Evolutionary conservation across 2,888 invertebrate genomes (phyloP).

Genomic region (Cheilosia vernalis): DNA sequence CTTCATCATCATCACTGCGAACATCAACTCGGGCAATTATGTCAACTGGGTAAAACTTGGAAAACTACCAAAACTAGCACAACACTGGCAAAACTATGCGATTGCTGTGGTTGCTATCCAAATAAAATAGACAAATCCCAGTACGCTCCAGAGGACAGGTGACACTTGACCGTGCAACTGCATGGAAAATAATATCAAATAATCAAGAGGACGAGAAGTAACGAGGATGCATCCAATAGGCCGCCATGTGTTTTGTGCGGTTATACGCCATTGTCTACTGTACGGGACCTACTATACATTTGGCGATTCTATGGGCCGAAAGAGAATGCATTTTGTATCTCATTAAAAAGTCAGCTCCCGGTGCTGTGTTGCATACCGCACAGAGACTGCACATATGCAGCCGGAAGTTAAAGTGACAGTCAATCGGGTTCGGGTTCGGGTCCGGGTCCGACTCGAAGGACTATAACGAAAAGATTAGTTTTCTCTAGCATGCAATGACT

Average conservation of each 20-base stretch:
- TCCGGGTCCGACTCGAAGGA: conserved; percentile 12
- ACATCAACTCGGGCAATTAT: conserved; percentile 22
- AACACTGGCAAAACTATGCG: background rate
- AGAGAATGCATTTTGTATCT: conserved; percentile 40
- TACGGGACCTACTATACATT: conserved; percentile 1
- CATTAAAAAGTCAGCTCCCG: conserved; percentile 29
- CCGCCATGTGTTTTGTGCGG: conserved; percentile 24
- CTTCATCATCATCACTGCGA: conserved; percentile 17
- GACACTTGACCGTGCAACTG: background rate
- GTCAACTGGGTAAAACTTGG: conserved; percentile 22
- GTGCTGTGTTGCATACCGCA: background rate
- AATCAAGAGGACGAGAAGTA: conserved; percentile 13
- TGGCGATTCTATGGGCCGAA: conserved; percentile 21
- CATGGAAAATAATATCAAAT: conserved; percentile 28
- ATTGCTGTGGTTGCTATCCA: conserved; percentile 31
- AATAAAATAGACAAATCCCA: conserved; percentile 34
- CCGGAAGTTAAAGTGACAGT: conserved; percentile 31
- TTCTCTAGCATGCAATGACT: conserved; percentile 16
- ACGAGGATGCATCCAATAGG: conserved; percentile 1
- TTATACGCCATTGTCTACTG: conserved; percentile 14
- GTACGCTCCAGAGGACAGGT: background rate
- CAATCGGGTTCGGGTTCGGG: conserved; percentile 9
- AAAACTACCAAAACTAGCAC: background rate
- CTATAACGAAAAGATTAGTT: conserved; percentile 31
- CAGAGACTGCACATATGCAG: background rate